A percentile compares a stretch with the other conserved stretches of the same genome.
phyloP scores from a whole-genome alignment of 1,140 invertebrate species.

The Polypedilum pembai region DNA sequence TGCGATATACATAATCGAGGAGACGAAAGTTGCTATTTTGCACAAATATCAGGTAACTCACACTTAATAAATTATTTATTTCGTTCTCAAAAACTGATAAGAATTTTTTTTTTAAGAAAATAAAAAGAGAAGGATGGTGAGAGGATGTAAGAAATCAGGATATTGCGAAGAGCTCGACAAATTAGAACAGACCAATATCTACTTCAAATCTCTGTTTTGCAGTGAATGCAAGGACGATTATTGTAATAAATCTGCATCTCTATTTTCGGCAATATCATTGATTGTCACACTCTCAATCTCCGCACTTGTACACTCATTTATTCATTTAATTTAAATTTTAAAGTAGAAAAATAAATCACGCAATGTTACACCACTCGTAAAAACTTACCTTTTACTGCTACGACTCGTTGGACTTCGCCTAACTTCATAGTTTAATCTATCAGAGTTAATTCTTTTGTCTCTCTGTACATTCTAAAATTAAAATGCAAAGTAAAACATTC shows the following conservation, averaged over 20 bases:
- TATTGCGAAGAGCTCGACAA: neutral
- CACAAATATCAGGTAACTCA: neutral
- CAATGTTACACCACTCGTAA: no score
- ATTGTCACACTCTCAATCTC: neutral
- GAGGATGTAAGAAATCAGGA: slow-evolving; percentile 1
- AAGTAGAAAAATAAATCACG: no score
- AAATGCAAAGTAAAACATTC: neutral
- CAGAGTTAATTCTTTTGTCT: neutral
- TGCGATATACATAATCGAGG: neutral
- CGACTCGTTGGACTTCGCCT: neutral
- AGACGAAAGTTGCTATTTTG: neutral
- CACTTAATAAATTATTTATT: neutral
- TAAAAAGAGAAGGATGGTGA: neutral
- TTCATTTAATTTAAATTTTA: no score
- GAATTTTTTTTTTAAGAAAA: neutral
- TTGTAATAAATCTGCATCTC: slow-evolving; percentile 17
- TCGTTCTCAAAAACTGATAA: no score
- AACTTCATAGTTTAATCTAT: slow-evolving; percentile 20
- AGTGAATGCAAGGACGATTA: neutral
- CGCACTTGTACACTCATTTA: no score
- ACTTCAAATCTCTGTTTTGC: neutral
- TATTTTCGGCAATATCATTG: neutral
- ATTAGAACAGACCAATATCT: neutral
- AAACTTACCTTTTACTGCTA: neutral
- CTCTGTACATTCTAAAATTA: slow-evolving; percentile 24